Conservation (phyloP, 2,888 invertebrate species). For the Blera fallax region DNA sequence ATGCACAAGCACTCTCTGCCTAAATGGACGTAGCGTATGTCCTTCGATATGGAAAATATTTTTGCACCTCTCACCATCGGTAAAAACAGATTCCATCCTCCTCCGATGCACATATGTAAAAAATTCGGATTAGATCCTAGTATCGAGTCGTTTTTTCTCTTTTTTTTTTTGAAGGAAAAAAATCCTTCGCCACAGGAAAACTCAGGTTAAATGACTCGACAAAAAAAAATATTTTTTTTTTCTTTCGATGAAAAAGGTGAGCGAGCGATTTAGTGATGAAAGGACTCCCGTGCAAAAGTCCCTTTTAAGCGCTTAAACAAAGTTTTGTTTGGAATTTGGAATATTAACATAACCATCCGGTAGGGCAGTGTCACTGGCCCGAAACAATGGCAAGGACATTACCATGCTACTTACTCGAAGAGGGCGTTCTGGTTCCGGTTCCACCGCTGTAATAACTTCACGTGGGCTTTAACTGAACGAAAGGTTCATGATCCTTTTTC, state of each 20-base stretch:
- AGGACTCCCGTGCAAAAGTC: conserved; percentile 12
- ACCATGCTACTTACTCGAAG: neutral
- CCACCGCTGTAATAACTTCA: conserved; percentile 10
- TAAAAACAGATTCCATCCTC: neutral
- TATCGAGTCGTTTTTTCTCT: neutral
- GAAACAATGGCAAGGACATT: conserved; percentile 29
- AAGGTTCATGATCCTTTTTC: conserved; percentile 52
- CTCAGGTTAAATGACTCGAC: neutral
- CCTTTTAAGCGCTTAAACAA: conserved; percentile 53
- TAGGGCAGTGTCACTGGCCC: conserved; percentile 10
- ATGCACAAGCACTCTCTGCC: neutral
- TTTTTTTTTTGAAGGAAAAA: too few species aligned
- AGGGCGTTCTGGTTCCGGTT: neutral
- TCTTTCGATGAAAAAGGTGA: neutral
- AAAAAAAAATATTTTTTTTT: conserved; percentile 5
- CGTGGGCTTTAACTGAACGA: conserved; percentile 11
- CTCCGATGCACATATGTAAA: conserved; percentile 1
- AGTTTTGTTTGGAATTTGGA: conserved; percentile 37
- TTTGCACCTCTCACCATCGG: neutral
- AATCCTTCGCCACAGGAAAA: neutral
- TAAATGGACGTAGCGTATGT: neutral
- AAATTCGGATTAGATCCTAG: conserved; percentile 17
- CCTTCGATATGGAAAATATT: conserved; percentile 22
- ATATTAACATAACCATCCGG: conserved; percentile 48
- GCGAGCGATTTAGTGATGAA: conserved; percentile 29